Percentiles rank a stretch among this genome's conserved stretches.
Conservation (phyloP, 2,113 vertebrate species). For the Hydropotes inermis region DNA sequence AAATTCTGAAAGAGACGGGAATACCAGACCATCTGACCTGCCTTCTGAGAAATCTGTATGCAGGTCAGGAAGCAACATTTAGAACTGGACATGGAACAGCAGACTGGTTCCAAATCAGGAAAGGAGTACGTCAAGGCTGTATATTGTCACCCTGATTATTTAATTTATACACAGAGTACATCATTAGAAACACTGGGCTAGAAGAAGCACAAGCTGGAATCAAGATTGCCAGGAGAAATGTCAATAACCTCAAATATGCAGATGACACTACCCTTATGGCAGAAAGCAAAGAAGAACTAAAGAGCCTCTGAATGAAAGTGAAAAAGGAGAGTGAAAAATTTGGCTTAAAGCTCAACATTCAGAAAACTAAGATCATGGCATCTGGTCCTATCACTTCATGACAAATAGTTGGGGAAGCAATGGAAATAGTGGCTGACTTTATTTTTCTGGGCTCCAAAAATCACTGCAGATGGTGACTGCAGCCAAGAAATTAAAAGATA, state of each 20-base stretch:
- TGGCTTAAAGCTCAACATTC: background rate
- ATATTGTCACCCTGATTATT: background rate
- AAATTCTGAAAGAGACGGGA: background rate
- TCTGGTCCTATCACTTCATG: background rate
- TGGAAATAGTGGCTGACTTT: background rate
- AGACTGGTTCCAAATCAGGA: background rate
- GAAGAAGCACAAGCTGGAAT: background rate
- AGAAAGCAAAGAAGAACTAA: background rate
- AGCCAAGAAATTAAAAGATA: background rate
- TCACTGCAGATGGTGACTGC: background rate
- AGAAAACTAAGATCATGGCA: background rate
- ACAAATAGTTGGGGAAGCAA: background rate
- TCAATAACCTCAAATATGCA: background rate
- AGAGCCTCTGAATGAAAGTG: background rate
- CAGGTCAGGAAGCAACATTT: background rate
- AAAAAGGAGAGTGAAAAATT: background rate
- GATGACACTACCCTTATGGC: background rate
- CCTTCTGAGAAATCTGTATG: background rate
- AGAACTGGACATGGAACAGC: background rate
- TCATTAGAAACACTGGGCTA: rapidly evolving
- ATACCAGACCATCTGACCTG: background rate
- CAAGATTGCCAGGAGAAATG: background rate
- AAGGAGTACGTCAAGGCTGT: background rate
- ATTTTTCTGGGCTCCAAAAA: background rate
- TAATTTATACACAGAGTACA: background rate